A percentile compares a stretch with the other conserved stretches of the same genome.
These are phyloP conservation scores for Hemibagrus wyckioides DNA, from an alignment of 2,113 vertebrate species.

Conservation along the genomic window DNA sequence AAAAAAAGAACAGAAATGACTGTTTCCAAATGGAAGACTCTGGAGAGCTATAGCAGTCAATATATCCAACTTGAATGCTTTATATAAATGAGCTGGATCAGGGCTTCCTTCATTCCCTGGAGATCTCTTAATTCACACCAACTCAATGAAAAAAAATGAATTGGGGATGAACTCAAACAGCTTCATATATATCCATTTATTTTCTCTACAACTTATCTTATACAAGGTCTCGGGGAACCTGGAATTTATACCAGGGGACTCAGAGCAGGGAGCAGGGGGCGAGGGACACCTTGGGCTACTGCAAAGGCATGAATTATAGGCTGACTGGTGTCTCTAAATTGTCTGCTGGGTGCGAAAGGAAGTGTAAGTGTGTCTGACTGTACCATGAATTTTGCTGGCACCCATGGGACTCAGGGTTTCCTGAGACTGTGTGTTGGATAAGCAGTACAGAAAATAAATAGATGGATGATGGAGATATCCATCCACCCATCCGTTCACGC, in stretches of 20 bases:
- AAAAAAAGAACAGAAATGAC: conserved; percentile 38
- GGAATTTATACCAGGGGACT: neutral
- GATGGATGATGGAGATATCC: no score
- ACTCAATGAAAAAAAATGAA: conserved; percentile 20
- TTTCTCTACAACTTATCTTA: neutral
- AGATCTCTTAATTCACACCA: conserved; percentile 31
- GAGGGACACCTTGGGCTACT: no score
- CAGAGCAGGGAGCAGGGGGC: no score
- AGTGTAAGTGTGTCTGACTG: no score
- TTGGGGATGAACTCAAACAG: conserved; percentile 8
- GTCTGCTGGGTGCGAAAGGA: no score
- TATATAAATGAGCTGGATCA: conserved; percentile 46
- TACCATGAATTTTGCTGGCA: no score
- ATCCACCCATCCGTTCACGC: no score
- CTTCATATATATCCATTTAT: neutral
- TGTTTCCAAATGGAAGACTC: conserved; percentile 37
- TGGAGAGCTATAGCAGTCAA: conserved; percentile 38
- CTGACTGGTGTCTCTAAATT: no score
- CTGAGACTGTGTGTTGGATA: no score
- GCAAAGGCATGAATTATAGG: no score
- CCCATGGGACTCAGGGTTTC: no score
- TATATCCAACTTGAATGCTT: conserved; percentile 22
- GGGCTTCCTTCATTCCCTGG: conserved; percentile 15
- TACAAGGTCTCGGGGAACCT: neutral
- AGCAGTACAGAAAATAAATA: no score